Evolutionary conservation across 2,888 invertebrate genomes (phyloP).

Genomic region (Operophtera brumata): DNA sequence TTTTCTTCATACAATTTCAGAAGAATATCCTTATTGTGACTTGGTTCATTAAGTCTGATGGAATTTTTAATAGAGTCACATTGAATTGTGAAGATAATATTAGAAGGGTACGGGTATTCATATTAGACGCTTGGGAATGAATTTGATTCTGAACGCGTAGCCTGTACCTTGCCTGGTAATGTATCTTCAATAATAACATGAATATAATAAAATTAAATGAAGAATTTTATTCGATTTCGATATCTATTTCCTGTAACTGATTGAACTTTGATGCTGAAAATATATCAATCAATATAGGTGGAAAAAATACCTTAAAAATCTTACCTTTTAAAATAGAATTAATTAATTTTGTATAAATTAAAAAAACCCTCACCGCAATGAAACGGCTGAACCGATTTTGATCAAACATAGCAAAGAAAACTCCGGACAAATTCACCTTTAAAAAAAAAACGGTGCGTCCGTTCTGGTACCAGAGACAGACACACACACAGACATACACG

Average conservation of each 20-base stretch:
- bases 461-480: too few species aligned
- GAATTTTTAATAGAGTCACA: slow-evolving; percentile 37
- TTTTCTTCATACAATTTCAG: slow-evolving; percentile 66
- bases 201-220: neutral
- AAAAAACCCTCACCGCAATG: too few species aligned
- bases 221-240: neutral
- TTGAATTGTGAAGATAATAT: neutral
- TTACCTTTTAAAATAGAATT: too few species aligned
- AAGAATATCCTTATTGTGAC: slow-evolving; percentile 61
- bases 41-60: slow-evolving; percentile 59
- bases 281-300: too few species aligned
- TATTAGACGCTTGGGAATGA: neutral
- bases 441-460: too few species aligned
- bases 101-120: neutral
- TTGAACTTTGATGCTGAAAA: neutral
- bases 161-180: neutral
- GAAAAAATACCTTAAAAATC: too few species aligned
- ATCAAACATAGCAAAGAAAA: too few species aligned
- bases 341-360: too few species aligned
- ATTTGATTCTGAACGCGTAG: neutral
- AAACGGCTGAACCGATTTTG: too few species aligned
- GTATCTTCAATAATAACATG: neutral
- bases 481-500: too few species aligned
- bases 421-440: too few species aligned
- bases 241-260: neutral